Evolutionary conservation across 2,888 invertebrate species (phyloP).

Genomic region (Odontomyia ornata): DNA sequence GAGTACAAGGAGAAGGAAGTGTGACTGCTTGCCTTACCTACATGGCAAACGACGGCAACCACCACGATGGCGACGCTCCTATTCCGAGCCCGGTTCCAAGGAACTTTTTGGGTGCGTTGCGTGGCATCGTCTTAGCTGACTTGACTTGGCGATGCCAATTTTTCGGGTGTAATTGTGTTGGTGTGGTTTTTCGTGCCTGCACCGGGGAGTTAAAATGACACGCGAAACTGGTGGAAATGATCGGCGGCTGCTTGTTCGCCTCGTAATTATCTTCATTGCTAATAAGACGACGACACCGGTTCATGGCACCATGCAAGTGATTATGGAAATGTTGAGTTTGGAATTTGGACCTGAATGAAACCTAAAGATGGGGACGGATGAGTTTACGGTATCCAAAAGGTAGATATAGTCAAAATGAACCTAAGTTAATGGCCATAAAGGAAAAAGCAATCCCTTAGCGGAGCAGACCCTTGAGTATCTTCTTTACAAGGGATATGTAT

Average conservation of each 20-base stretch:
- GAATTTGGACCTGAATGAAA: too few species aligned
- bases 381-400: too few species aligned
- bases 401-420: too few species aligned
- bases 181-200: conserved; percentile 3
- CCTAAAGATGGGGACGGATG: too few species aligned
- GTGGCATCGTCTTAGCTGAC: not conserved
- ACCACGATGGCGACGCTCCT: not conserved
- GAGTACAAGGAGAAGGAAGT: conserved; percentile 2
- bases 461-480: too few species aligned
- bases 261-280: not conserved
- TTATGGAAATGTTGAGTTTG: too few species aligned
- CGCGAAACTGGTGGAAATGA: not conserved
- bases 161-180: not conserved
- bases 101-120: not conserved
- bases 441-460: too few species aligned
- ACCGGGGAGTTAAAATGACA: not conserved
- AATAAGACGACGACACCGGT: not conserved
- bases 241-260: not conserved
- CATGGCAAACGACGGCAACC: not conserved
- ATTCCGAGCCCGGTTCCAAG: not conserved
- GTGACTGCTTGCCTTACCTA: not conserved
- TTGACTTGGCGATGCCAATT: conserved; percentile 3
- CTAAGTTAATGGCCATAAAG: too few species aligned
- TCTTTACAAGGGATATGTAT: too few species aligned
- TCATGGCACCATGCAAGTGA: not conserved